A percentile compares a stretch with the other conserved stretches of the same genome.
phyloP scores from a whole-genome alignment of 1,140 invertebrate genomes.

The Camponotus floridanus region DNA sequence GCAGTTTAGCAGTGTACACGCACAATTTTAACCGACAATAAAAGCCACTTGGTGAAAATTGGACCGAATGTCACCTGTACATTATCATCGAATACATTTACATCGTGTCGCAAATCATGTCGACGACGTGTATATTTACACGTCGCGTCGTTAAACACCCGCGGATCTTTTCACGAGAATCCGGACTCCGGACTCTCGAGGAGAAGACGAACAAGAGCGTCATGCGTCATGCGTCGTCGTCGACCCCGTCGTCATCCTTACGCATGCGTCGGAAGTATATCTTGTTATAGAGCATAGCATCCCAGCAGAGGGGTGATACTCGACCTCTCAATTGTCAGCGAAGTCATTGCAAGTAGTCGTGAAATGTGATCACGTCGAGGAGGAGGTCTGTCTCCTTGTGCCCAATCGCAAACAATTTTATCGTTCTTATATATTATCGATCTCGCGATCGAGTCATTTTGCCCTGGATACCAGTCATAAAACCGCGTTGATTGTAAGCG shows the following conservation, averaged over 20 bases:
- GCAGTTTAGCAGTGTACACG: slow-evolving; percentile 5
- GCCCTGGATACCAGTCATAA: background rate
- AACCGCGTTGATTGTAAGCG: background rate
- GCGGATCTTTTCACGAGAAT: background rate
- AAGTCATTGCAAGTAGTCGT: slow-evolving; percentile 15
- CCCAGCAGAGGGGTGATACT: slow-evolving; percentile 16
- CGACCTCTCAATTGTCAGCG: too few species aligned
- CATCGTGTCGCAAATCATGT: slow-evolving; percentile 4
- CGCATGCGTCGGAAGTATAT: slow-evolving; percentile 36
- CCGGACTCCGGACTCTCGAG: background rate
- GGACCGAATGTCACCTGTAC: background rate
- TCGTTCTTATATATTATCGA: background rate
- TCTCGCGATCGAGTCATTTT: background rate
- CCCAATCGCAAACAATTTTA: background rate
- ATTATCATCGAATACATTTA: background rate
- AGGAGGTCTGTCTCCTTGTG: background rate
- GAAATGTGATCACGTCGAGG: slow-evolving; percentile 1
- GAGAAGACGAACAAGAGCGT: background rate
- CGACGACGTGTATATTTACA: slow-evolving; percentile 14
- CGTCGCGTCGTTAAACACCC: background rate
- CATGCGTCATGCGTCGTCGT: background rate
- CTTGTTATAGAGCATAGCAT: background rate
- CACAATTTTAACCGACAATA: slow-evolving; percentile 47
- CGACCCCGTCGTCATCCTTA: background rate
- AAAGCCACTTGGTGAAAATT: slow-evolving; percentile 29